Percentiles rank a stretch among this genome's conserved stretches.
These are phyloP conservation scores for Psilopsiagon aymara DNA, from an alignment of 2,113 vertebrate genomes.

Conservation along the genomic window DNA sequence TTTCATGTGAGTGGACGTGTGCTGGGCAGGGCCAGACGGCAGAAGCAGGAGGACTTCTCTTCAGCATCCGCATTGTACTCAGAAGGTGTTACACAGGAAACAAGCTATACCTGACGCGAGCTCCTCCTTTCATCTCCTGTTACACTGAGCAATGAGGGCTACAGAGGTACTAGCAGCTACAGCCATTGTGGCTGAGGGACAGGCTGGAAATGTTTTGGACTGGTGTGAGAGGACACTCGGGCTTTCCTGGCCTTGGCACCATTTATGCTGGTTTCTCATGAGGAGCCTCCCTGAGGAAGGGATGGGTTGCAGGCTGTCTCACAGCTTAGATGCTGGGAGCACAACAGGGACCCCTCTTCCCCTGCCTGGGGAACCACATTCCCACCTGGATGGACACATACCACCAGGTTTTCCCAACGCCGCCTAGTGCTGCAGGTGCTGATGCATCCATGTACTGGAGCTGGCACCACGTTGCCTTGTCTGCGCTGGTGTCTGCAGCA, in stretches of 20 bases:
- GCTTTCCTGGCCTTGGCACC: not conserved
- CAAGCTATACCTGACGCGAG: not conserved
- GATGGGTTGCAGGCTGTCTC: not conserved
- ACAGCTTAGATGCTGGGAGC: not conserved
- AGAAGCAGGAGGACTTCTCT: not conserved
- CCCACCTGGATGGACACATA: accelerated
- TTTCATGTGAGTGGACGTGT: not conserved
- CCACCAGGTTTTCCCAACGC: not conserved
- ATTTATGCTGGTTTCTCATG: not conserved
- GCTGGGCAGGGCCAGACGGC: not conserved
- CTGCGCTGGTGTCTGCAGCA: not conserved
- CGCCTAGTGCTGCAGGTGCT: accelerated
- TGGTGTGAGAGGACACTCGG: not conserved
- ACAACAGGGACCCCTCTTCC: accelerated
- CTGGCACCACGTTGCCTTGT: accelerated
- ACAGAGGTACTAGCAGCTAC: not conserved
- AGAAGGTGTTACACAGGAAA: not conserved
- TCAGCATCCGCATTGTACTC: accelerated
- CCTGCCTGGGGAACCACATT: accelerated
- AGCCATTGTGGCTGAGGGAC: not conserved
- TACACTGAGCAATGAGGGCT: not conserved
- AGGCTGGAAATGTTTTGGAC: not conserved
- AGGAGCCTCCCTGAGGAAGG: not conserved
- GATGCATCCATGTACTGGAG: accelerated
- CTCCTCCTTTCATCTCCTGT: not conserved